A percentile compares a stretch with the other conserved stretches of the same genome.
These are phyloP conservation scores for Trogon melanurus DNA, from an alignment of 2,113 vertebrate species.

Conservation along the genomic window DNA sequence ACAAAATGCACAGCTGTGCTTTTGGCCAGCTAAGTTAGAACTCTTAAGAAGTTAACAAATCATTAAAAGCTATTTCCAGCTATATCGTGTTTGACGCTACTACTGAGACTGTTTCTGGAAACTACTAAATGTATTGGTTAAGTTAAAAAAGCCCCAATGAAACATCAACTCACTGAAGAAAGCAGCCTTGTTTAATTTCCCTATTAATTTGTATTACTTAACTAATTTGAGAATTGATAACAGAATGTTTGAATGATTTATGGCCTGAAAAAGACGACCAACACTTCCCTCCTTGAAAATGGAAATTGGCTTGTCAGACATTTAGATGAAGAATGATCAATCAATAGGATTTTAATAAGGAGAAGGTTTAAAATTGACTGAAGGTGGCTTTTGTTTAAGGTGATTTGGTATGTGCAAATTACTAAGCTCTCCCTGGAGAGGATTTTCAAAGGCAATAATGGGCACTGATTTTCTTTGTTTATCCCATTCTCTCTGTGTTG, in stretches of 20 bases:
- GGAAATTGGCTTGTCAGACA: constrained; percentile 63
- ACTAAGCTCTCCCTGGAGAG: constrained; percentile 48
- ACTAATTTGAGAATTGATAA: constrained; percentile 46
- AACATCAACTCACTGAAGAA: not conserved
- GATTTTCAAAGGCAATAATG: constrained; percentile 52
- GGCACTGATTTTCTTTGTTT: constrained; percentile 60
- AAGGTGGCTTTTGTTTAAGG: constrained; percentile 63
- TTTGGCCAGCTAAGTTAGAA: not conserved
- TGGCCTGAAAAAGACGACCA: constrained; percentile 21
- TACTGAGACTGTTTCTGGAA: not conserved
- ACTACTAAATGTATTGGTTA: not conserved
- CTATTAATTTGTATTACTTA: constrained; percentile 47
- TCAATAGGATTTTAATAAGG: constrained; percentile 69
- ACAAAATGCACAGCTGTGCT: not conserved
- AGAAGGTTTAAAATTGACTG: constrained; percentile 62
- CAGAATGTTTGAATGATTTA: constrained; percentile 51
- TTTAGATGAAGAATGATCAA: constrained; percentile 66
- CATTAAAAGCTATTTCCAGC: not conserved
- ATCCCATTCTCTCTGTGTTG: constrained; percentile 23
- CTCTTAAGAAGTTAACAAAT: not conserved
- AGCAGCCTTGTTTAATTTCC: constrained; percentile 34
- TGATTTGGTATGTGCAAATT: constrained; percentile 66
- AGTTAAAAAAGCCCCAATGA: not conserved
- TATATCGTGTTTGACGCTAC: not conserved
- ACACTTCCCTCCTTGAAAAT: constrained; percentile 40